Evolutionary conservation across 1,140 invertebrate species (phyloP), one percentile per base, ranked within the genome.

Genomic region (Orchesella cincta): DNA sequence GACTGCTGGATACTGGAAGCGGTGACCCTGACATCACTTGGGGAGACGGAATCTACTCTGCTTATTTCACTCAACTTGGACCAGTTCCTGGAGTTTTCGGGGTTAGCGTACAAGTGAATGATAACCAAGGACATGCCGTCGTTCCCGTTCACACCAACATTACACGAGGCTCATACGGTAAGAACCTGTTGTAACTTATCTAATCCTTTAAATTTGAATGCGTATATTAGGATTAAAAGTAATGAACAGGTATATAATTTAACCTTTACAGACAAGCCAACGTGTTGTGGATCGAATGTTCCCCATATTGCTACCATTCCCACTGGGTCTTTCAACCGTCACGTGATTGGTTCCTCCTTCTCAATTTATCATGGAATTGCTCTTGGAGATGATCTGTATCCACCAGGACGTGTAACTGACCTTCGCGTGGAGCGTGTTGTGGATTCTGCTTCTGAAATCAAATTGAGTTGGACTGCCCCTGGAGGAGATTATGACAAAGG

Each of bases 401-500:
- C 83, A 31, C 83, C 83, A 26, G 36, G 80, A 8, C 64, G 83
- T 46, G 76, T 84, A 8, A 80, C 83, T 1, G 83, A 84, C 75
- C 74, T 84, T n/a, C 71, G 77, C 1, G 76, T 84, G 31, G 81
- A 81, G 36, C 28, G 76, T 52, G 73, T 80, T 57, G 72, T 82
- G 46, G 82, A 84, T 62, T 81, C 81, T 26, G 76, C 83, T 18
- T 82, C 81, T 20, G 82, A 83, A 81, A 81, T 83, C 1, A 82
- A 79, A 76, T 74, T 85, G 12, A 80, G 80, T 52, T 85, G 84
- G 84, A 85, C 83, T 20, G 82, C 84, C 16, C 84, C 84, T 20
- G 84, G 84, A 46, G 81, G 82, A 29, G 80, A 85, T 79, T 85
- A 82, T 70, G 83, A 85, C 77, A 81, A 79, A 62, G 84, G 84